Evolutionary conservation across 2,113 vertebrate species (phyloP).

Genomic region (Tamias sibiricus): DNA sequence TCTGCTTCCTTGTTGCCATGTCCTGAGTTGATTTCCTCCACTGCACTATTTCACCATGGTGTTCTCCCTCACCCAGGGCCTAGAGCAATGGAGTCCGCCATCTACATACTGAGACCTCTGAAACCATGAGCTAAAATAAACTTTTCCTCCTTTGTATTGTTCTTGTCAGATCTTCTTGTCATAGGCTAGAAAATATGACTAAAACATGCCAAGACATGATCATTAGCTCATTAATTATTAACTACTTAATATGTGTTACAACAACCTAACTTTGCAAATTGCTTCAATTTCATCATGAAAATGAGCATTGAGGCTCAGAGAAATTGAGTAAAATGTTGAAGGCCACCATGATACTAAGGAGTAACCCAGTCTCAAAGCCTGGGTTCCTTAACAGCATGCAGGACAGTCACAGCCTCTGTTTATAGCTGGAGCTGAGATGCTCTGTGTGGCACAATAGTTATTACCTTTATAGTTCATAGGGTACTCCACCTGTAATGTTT

Average conservation of each 20-base stretch:
- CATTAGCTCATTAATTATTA: neutral
- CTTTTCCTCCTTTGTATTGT: too few species aligned
- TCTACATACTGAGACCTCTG: too few species aligned
- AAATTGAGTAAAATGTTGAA: neutral
- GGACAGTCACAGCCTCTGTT: neutral
- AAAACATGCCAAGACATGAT: neutral
- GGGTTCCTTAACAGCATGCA: fast-evolving
- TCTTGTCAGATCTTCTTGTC: too few species aligned
- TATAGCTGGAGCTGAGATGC: neutral
- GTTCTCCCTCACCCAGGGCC: too few species aligned
- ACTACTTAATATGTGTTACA: neutral
- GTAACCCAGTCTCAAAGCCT: neutral
- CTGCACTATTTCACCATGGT: too few species aligned
- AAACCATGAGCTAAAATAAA: too few species aligned
- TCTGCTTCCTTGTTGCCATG: too few species aligned
- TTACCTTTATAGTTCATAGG: neutral
- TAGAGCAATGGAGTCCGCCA: too few species aligned
- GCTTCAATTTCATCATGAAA: neutral
- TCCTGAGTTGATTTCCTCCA: too few species aligned
- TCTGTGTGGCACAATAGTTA: neutral
- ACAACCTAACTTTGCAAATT: neutral
- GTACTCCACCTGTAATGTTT: neutral
- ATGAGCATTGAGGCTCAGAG: neutral
- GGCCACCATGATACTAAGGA: neutral
- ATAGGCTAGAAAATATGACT: too few species aligned